Percentiles rank a stretch among this genome's conserved stretches.
These are phyloP conservation scores for Notarius lentiginosus DNA, from an alignment of 2,113 vertebrate species.

Conservation along the genomic window DNA sequence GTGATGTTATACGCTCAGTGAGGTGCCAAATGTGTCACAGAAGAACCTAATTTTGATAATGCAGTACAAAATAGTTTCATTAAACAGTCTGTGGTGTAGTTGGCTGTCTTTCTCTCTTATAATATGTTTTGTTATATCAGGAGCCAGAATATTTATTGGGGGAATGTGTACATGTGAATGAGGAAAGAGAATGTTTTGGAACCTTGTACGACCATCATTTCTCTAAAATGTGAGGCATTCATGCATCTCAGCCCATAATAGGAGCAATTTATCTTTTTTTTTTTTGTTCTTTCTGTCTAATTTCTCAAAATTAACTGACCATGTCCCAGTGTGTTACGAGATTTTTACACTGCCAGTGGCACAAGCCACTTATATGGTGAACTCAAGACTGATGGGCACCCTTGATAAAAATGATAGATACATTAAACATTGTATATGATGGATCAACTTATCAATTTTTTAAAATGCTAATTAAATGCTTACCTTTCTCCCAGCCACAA, in stretches of 20 bases:
- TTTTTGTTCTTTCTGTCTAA: slow-evolving; percentile 27
- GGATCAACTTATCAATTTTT: not conserved
- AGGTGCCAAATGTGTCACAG: slow-evolving; percentile 14
- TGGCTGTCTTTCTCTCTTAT: slow-evolving; percentile 1
- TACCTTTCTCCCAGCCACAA: not conserved
- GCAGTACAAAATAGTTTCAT: slow-evolving; percentile 24
- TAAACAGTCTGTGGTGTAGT: slow-evolving; percentile 4
- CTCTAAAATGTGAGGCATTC: slow-evolving; percentile 4
- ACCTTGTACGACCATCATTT: not conserved
- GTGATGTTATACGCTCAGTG: not conserved
- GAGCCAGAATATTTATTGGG: not conserved
- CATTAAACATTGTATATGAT: not conserved
- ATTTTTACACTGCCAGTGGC: not conserved
- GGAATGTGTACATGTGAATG: slow-evolving; percentile 5
- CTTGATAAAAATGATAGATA: not conserved
- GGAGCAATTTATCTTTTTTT: not conserved
- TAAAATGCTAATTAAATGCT: not conserved
- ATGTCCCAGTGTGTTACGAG: not conserved
- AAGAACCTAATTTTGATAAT: slow-evolving; percentile 20
- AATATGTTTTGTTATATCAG: not conserved
- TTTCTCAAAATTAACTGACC: slow-evolving; percentile 36
- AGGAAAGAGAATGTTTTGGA: slow-evolving; percentile 25
- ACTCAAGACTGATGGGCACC: not conserved
- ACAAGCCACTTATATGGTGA: not conserved
- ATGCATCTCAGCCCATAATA: not conserved